Evolutionary conservation across 2,888 invertebrate species (phyloP), one percentile per base, ranked within the genome.

Genomic region (Hypselothyrea guttata): DNA sequence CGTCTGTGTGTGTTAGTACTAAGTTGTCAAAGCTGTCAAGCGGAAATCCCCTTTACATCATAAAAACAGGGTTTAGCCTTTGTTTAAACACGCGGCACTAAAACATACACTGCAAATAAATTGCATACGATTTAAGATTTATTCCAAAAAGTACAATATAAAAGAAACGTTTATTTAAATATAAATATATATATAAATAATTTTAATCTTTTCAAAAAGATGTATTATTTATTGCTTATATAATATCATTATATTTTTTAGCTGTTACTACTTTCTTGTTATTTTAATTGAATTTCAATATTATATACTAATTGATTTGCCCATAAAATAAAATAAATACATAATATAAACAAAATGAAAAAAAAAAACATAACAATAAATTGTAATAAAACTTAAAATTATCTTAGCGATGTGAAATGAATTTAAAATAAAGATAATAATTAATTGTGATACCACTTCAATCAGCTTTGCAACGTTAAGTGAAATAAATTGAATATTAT

Each of bases 21-120:
- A 64, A 74, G 74, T 86, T 84, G 83, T 83, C 83, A 85, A 81
- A 82, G 73, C 81, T 78, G 75, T 83, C 83, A 83, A 70, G 59
- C 70, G 86, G 76, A 83, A 86, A 84, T 81, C 68, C 75, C 77
- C 66, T 71, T 74, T 67, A 82, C 66, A 77, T 72, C 78, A 75
- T 69, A 65, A 63, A 83, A 68, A 61, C 42, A 44, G 42, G 28
- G 30, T 28, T 15, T 12, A 11, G 13, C n/a, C 13, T 5, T 15
- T 8, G 13, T 13, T 44, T 9, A 1, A 37, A 9, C 9, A n/a
- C 9, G 9, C n/a, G 5, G 7, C 18, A 41, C 59, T 31, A 1
- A 1, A 2, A 45, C 11, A 49, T 71, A 61, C 71, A 49, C 42
- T 33, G 16, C 7, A 30, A 22, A 13, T n/a, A 40, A 13, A 1